A percentile compares a stretch with the other conserved stretches of the same genome.
phyloP scores from a whole-genome alignment of 2,888 invertebrate species.

The Pseudanteris insignis region DNA sequence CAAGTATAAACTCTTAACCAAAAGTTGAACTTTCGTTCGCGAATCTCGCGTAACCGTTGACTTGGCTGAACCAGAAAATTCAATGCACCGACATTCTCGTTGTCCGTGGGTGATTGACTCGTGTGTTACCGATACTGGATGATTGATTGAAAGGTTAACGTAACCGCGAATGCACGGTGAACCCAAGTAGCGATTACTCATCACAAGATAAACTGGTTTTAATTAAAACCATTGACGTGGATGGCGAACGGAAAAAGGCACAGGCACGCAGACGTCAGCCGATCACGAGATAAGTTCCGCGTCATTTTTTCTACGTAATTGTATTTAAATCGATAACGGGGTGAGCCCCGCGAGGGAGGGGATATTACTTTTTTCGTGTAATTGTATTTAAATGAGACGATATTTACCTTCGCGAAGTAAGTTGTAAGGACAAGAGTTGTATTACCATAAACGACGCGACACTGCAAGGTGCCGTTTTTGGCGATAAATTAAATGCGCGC shows the following conservation, averaged over 20 bases:
- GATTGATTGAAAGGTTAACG: constrained; percentile 42
- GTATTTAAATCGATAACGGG: constrained; percentile 36
- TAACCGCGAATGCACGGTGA: constrained; percentile 26
- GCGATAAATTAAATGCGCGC: constrained; percentile 40
- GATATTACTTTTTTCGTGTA: constrained; percentile 21
- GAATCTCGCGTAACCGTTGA: too few species aligned
- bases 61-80: too few species aligned
- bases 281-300: constrained; percentile 17
- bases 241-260: constrained; percentile 10
- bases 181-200: constrained; percentile 41
- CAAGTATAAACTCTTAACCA: too few species aligned
- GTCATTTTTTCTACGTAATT: constrained; percentile 31
- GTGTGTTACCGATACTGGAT: constrained; percentile 21
- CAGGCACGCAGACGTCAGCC: constrained; percentile 20
- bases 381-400: constrained; percentile 39
- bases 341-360: constrained; percentile 1
- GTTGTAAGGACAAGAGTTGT: constrained; percentile 42
- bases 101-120: constrained; percentile 29
- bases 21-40: too few species aligned
- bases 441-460: constrained; percentile 42
- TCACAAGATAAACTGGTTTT: constrained; percentile 38
- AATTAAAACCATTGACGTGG: constrained; percentile 31
- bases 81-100: constrained; percentile 27
- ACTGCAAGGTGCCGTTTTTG: constrained; percentile 44
- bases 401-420: constrained; percentile 36